Evolutionary conservation across 1,140 invertebrate species (phyloP).

Genomic region (Drosophila seguyi): DNA sequence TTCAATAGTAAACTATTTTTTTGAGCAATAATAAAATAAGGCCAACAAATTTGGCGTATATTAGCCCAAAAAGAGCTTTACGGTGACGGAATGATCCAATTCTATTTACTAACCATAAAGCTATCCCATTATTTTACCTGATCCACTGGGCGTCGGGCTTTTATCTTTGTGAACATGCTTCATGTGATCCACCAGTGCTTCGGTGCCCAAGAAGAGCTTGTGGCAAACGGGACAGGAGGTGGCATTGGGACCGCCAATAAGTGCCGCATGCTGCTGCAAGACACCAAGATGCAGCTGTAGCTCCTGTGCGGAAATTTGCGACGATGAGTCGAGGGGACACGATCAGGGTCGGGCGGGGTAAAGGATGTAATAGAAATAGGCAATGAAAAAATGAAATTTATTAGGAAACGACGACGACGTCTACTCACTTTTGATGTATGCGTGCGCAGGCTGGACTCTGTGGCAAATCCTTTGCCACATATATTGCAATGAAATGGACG

Average conservation of each 20-base stretch:
- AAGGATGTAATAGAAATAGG: conserved; percentile 25
- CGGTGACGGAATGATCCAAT: too few species aligned
- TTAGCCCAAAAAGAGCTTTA: too few species aligned
- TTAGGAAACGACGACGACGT: background rate
- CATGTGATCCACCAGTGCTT: conserved; percentile 97
- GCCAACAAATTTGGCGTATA: too few species aligned
- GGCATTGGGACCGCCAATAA: conserved; percentile 94
- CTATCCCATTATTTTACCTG: conserved; percentile 89
- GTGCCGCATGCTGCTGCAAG: conserved; percentile 96
- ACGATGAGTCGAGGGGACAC: conserved; percentile 24
- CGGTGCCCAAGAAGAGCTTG: conserved; percentile 95
- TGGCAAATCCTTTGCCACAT: conserved; percentile 98
- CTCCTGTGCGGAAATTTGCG: conserved; percentile 87
- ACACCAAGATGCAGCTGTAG: conserved; percentile 93
- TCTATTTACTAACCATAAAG: background rate
- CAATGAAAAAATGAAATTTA: conserved; percentile 22
- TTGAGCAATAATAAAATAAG: too few species aligned
- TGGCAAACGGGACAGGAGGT: conserved; percentile 96
- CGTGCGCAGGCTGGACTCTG: conserved; percentile 96
- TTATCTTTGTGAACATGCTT: conserved; percentile 97
- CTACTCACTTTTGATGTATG: conserved; percentile 98
- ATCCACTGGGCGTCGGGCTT: conserved; percentile 90
- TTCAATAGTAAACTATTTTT: too few species aligned
- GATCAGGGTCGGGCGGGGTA: conserved; percentile 13
- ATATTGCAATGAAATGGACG: conserved; percentile 98